These are phyloP conservation scores for Chaunax sp. DNA, from an alignment of 2,797 vertebrate species.

Conservation along the genomic window DNA sequence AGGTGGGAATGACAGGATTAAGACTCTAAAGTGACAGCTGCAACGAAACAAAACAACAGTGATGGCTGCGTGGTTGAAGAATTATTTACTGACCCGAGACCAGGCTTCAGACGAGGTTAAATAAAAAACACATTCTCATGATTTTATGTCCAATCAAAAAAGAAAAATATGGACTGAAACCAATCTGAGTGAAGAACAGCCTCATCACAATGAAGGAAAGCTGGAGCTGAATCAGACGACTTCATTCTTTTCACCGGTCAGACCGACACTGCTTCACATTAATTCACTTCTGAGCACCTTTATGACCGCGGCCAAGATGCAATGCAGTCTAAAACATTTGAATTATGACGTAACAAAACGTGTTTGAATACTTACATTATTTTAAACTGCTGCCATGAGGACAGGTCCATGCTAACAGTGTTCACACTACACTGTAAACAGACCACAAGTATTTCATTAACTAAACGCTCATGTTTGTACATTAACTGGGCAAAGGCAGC, in stretches of 20 bases:
- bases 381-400: not conserved
- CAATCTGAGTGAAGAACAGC: no score
- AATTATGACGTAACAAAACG: not conserved
- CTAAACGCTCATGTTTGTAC: conserved; percentile 48
- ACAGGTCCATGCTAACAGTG: not conserved
- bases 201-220: not conserved
- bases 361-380: conserved; percentile 28
- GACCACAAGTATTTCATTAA: conserved; percentile 18
- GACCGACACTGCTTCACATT: not conserved
- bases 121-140: not conserved
- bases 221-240: not conserved
- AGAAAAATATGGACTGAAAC: no score
- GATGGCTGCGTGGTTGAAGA: not conserved
- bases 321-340: not conserved
- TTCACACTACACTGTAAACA: not conserved
- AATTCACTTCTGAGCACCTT: not conserved
- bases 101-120: conserved; percentile 12
- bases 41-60: not conserved
- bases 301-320: not conserved
- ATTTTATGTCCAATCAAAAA: not conserved
- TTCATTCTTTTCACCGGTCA: not conserved
- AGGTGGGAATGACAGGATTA: conserved; percentile 3
- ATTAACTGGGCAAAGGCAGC: conserved; percentile 48
- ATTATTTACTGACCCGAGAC: not conserved
- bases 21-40: not conserved